A percentile compares a stretch with the other conserved stretches of the same genome.
Conservation (phyloP, 2,888 invertebrate genomes). For the Fragum whitleyi region DNA sequence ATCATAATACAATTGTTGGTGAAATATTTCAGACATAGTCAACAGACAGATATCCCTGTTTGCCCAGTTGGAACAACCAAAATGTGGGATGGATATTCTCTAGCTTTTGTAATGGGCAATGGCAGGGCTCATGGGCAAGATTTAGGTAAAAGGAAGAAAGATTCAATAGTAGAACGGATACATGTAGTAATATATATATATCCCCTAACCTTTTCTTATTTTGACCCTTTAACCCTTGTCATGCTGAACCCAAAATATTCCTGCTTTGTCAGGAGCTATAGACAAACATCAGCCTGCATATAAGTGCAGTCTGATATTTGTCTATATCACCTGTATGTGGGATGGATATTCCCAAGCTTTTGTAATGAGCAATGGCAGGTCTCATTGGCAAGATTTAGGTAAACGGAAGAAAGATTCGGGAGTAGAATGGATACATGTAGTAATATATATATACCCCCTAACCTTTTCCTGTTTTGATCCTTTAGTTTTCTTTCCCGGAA, state of each 20-base stretch:
- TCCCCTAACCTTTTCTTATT: too few relatives aligned
- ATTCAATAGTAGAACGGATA: background rate
- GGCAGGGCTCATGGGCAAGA: constrained; percentile 98
- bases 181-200: background rate
- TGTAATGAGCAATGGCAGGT: constrained; percentile 97
- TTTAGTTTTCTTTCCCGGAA: too few relatives aligned
- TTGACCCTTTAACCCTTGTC: too few relatives aligned
- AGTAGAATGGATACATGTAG: background rate
- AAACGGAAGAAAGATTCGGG: constrained; percentile 43
- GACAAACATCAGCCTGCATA: too few relatives aligned
- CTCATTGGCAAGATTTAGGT: constrained; percentile 98
- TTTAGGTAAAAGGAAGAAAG: constrained; percentile 88
- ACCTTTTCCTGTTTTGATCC: too few relatives aligned
- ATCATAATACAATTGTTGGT: background rate
- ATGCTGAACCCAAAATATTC: too few relatives aligned
- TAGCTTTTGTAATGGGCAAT: constrained; percentile 97
- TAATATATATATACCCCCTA: background rate
- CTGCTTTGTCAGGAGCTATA: too few relatives aligned
- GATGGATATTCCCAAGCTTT: constrained; percentile 98
- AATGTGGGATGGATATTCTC: constrained; percentile 98
- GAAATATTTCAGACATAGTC: constrained; percentile 92
- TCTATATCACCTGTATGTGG: constrained; percentile 96
- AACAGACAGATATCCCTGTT: constrained; percentile 91
- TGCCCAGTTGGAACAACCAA: constrained; percentile 94
- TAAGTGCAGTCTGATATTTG: too few relatives aligned